These are phyloP conservation scores for Heteromurus nitidus DNA, from an alignment of 2,888 invertebrate species.

Conservation along the genomic window DNA sequence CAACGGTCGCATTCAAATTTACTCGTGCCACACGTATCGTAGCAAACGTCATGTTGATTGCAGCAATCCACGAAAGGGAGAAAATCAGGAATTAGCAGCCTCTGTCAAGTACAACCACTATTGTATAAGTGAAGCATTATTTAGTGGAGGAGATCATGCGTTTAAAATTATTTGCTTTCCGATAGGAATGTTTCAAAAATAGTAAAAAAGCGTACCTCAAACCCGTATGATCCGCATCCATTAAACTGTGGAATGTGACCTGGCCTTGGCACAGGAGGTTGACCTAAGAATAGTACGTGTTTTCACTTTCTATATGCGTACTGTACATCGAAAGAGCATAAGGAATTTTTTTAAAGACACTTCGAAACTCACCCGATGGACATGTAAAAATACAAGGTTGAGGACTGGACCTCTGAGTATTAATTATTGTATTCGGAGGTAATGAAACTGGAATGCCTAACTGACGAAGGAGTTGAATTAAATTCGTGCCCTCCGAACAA, in stretches of 20 bases:
- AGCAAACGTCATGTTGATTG: conserved; percentile 90
- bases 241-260: conserved; percentile 85
- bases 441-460: not conserved
- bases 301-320: too few species aligned
- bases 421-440: not conserved
- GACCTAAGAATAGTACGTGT: conserved; percentile 33
- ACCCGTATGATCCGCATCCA: conserved; percentile 90
- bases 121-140: too few species aligned
- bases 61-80: conserved; percentile 91
- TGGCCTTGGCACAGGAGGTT: conserved; percentile 78
- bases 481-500: too few species aligned
- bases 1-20: conserved; percentile 91
- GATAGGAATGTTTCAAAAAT: too few species aligned
- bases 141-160: too few species aligned
- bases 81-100: conserved; percentile 86
- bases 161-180: too few species aligned
- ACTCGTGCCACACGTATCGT: conserved; percentile 89
- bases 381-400: not conserved
- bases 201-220: too few species aligned
- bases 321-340: not conserved
- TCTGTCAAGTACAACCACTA: too few species aligned
- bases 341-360: not conserved
- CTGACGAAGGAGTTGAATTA: too few species aligned
- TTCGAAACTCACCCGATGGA: not conserved
- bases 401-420: too few species aligned